phyloP scores from a whole-genome alignment of 2,888 invertebrate species.

The Aricia artaxerxes region DNA sequence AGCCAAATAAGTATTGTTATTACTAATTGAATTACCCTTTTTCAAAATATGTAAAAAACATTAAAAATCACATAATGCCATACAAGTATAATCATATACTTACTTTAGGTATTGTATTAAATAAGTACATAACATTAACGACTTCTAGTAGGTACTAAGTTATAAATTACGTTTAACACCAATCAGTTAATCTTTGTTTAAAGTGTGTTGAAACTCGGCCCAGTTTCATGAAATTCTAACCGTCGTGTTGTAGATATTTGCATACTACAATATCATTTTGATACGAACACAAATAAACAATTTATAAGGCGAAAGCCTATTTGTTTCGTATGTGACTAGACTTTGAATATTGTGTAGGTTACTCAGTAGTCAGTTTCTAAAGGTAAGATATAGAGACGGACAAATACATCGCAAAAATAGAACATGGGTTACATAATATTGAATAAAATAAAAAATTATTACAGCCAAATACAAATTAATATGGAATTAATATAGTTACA shows the following conservation, averaged over 20 bases:
- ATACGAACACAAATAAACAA: slow-evolving; percentile 12
- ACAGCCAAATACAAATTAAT: no score
- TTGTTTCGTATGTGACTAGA: slow-evolving; percentile 17
- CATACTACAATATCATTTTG: slow-evolving; percentile 1
- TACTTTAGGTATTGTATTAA: no score
- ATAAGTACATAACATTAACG: background rate
- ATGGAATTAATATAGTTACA: no score
- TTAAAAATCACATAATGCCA: no score
- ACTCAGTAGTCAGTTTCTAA: background rate
- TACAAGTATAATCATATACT: no score
- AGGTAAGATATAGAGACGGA: background rate
- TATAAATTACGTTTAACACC: background rate
- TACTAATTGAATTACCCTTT: no score
- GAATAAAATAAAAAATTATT: no score
- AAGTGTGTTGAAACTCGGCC: background rate
- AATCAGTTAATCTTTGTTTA: slow-evolving; percentile 1
- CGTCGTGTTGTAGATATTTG: background rate
- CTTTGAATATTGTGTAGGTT: background rate
- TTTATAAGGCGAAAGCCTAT: background rate
- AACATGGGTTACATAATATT: background rate
- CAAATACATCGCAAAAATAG: no score
- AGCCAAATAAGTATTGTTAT: no score
- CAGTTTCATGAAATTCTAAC: background rate
- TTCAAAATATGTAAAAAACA: no score
- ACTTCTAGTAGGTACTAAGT: background rate